Conservation (phyloP, 2,113 vertebrate genomes). For the Poicephalus gulielmi region DNA sequence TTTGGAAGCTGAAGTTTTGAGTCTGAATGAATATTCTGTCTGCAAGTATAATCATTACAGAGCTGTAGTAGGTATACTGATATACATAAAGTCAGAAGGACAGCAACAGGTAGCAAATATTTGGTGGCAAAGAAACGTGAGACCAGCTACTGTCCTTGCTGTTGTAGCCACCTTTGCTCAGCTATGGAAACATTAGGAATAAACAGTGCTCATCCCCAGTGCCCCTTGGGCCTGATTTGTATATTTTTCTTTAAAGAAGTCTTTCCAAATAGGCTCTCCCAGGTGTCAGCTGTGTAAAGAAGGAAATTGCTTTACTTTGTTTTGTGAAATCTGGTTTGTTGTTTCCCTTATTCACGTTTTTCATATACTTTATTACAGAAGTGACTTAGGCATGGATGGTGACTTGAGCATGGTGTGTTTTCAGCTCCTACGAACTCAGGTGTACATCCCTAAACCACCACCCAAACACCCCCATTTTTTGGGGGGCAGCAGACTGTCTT, state of each 20-base stretch:
- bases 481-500: not conserved
- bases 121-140: not conserved
- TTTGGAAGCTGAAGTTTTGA: not conserved
- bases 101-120: not conserved
- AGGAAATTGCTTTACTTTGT: not conserved
- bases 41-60: accelerated
- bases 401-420: not conserved
- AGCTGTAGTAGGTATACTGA: not conserved
- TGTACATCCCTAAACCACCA: not conserved
- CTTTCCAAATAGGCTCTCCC: not conserved
- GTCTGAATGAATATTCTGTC: not conserved
- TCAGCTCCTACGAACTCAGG: not conserved
- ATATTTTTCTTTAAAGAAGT: not conserved
- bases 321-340: not conserved
- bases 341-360: not conserved
- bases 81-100: not conserved
- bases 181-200: not conserved
- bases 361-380: not conserved
- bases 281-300: not conserved
- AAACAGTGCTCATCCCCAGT: not conserved
- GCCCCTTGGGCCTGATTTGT: not conserved
- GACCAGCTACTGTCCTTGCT: not conserved
- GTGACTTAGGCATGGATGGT: not conserved
- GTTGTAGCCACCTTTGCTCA: not conserved
- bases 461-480: not conserved